Conservation (phyloP, 2,797 vertebrate genomes). For the Emys orbicularis region DNA sequence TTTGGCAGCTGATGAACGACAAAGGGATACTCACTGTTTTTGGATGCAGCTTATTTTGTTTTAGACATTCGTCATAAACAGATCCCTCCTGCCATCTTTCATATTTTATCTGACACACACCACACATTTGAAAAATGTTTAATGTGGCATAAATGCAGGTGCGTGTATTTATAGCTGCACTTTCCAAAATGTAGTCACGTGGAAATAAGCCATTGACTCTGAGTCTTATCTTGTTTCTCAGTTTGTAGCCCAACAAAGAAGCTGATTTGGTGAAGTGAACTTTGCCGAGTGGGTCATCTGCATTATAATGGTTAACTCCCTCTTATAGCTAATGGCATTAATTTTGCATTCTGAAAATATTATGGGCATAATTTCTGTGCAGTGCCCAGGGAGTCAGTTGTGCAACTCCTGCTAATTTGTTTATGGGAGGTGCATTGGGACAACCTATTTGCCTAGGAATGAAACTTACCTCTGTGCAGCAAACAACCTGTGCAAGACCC, state of each 20-base stretch:
- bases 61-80: conserved; percentile 62
- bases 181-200: conserved; percentile 49
- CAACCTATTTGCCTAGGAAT: background rate
- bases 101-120: conserved; percentile 39
- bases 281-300: conserved; percentile 1
- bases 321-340: background rate
- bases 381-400: background rate
- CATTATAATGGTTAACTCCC: background rate
- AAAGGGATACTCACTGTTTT: conserved; percentile 26
- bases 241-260: background rate
- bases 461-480: background rate
- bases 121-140: conserved; percentile 5
- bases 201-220: conserved; percentile 30
- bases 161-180: conserved; percentile 35
- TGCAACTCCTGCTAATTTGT: background rate
- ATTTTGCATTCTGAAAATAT: background rate
- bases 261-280: background rate
- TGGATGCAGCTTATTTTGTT: conserved; percentile 56
- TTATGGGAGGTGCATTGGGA: background rate
- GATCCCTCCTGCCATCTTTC: conserved; percentile 51
- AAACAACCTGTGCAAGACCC: background rate
- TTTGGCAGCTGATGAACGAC: conserved; percentile 49
- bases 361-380: background rate
- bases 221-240: background rate
- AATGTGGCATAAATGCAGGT: conserved; percentile 50